Evolutionary conservation across 23 tunicate species (phyloP), one percentile per base, ranked within the genome.

Genomic region (Styela clava): DNA sequence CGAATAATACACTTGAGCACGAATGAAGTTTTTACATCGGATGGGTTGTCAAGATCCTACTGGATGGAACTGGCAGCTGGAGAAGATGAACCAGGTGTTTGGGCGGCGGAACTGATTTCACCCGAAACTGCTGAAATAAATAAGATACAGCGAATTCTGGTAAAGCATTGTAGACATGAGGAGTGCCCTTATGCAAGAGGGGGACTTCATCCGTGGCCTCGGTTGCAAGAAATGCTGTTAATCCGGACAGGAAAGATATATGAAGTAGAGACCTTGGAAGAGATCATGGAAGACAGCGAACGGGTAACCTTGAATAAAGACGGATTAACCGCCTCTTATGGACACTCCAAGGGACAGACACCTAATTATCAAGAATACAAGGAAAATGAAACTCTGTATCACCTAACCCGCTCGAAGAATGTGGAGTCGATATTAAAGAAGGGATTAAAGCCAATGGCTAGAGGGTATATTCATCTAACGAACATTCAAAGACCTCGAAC

Each of bases 51-150:
- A 63, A 63, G 78, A 9, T 73, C 78, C 19, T 31, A 31, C 9
- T 73, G 78, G 78, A 73, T 73, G 78, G 62, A 73, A 73, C 16
- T 73, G 78, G 78, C 36, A 12, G 62, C 78, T 7, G 78, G 44
- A 29, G 78, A 73, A 23, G 18, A 21, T 62, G 78, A 73, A 9
- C 44, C 78, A 12, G 12, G 26, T 3, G 44, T 73, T 30, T 73
- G 78, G 78, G 44, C 78, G 9, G 31, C 71, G 9, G 5, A 5
- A 7, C 16, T 3, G 16, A 16, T 5, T 5, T 44, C 56, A 12
- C 9, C 7, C 12, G 56, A 44, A 12, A n/a, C n/a, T n/a, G n/a
- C n/a, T n/a, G n/a, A n/a, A n/a, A n/a, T n/a, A n/a, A n/a, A n/a
- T n/a, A 65, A 28, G 16, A 16, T 65, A 5, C 71, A 65, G 16